Conservation (phyloP, 1,140 invertebrate genomes). For the Brachionus koreanus region DNA sequence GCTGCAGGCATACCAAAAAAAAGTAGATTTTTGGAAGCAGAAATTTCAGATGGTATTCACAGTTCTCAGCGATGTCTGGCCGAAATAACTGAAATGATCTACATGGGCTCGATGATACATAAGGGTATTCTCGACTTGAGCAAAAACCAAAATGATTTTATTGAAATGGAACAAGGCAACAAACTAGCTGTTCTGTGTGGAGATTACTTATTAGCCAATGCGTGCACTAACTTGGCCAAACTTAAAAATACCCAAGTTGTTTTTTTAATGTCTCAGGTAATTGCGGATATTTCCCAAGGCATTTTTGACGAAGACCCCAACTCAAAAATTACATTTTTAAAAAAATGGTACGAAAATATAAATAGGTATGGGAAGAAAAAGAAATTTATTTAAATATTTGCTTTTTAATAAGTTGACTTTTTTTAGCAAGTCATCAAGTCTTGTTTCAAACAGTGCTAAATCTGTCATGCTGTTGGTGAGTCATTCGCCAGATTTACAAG, state of each 20-base stretch:
- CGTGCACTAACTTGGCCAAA: constrained; percentile 76
- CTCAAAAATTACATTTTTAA: constrained; percentile 26
- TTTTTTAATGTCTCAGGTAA: constrained; percentile 79
- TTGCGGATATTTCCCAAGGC: constrained; percentile 78
- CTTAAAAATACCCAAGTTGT: constrained; percentile 75
- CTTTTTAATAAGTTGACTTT: constrained; percentile 75
- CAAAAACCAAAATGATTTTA: constrained; percentile 54
- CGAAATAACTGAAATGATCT: constrained; percentile 58
- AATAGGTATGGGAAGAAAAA: constrained; percentile 70
- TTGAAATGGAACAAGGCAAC: constrained; percentile 86
- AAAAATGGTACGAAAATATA: constrained; percentile 63
- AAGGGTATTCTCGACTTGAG: constrained; percentile 70
- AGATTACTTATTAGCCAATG: constrained; percentile 84
- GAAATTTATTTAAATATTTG: constrained; percentile 71
- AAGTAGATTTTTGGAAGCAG: constrained; percentile 47
- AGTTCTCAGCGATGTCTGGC: constrained; percentile 60
- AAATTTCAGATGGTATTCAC: constrained; percentile 46
- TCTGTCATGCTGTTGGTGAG: constrained; percentile 76
- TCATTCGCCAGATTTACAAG: constrained; percentile 63
- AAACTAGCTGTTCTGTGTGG: constrained; percentile 88
- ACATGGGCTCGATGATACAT: constrained; percentile 52
- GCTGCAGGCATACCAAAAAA: constrained; percentile 66
- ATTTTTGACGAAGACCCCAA: constrained; percentile 75
- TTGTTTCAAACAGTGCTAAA: constrained; percentile 81
- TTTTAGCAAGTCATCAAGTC: constrained; percentile 65